Percentiles rank a stretch among this genome's conserved stretches.
Evolutionary conservation across 2,888 invertebrate species (phyloP).

Genomic region (Hydrotaea diabolus): DNA sequence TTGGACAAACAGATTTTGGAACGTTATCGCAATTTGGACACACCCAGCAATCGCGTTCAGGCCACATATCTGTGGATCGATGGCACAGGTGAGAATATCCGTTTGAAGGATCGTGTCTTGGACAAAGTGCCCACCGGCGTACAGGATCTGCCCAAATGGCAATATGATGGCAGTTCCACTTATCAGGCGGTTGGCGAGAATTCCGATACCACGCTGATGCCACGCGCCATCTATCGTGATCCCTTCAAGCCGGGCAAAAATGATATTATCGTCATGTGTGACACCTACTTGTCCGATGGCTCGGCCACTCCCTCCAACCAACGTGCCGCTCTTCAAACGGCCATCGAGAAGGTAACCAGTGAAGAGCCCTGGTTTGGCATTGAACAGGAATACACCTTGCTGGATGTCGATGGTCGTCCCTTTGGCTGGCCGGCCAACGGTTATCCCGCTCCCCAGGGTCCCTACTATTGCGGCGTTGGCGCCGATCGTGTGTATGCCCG

Average conservation of each 20-base stretch:
- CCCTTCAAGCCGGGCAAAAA: conserved; percentile 87
- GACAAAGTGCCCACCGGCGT: conserved; percentile 84
- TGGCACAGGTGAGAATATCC: conserved; percentile 85
- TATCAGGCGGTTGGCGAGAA: conserved; percentile 84
- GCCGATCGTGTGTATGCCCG: conserved; percentile 88
- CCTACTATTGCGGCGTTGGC: conserved; percentile 92
- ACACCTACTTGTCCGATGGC: conserved; percentile 86
- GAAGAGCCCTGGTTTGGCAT: conserved; percentile 88
- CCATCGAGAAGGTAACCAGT: conserved; percentile 83
- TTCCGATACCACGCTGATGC: conserved; percentile 88
- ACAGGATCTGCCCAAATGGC: conserved; percentile 87
- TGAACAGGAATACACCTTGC: conserved; percentile 84
- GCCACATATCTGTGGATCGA: conserved; percentile 89
- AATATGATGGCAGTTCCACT: conserved; percentile 88
- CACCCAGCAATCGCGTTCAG: conserved; percentile 82
- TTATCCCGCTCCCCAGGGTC: conserved; percentile 86
- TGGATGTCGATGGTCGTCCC: conserved; percentile 83
- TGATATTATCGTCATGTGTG: conserved; percentile 88
- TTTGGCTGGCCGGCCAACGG: conserved; percentile 87
- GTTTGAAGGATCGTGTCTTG: conserved; percentile 86
- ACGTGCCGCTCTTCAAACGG: conserved; percentile 81
- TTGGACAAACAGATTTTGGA: conserved; percentile 87
- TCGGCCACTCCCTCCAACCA: conserved; percentile 81
- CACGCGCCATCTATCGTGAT: conserved; percentile 89
- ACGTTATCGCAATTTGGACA: conserved; percentile 85